Base-by-base conservation (phyloP, 1,140 invertebrate species). In the Varroa destructor region DNA sequence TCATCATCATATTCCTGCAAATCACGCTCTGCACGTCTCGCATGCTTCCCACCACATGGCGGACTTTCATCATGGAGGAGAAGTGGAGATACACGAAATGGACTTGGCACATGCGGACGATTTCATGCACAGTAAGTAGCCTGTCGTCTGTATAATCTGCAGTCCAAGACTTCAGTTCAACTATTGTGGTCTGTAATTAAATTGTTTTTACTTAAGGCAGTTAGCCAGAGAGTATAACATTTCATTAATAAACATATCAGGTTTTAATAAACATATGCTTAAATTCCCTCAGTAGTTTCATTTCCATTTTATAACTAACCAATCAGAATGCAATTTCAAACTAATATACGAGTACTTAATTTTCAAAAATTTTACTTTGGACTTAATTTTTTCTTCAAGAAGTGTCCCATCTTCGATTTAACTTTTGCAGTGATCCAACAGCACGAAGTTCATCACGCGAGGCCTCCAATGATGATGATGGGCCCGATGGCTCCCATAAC, bases 11-110 rank as follows among this genome's bases (percentile, higher is more conserved):
- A 67, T 67, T 36, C 61, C 61, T 2, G 40, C 40, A 36, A 46
- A 46, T n/a, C 61, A 67, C 36, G 61, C 61, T 14, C 40, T 12
- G 3, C 61, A 67, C 46, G 61, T 67, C 40, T 67, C 61, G 10
- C 61, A 67, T 37, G 61, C 61, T 40, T 67, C 61, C 1, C 61
- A 67, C 46, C 61, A 67, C 1, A n/a, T 67, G 61, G 40, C 61
- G 61, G 61, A 67, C 46, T 67, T 67, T 8, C 61, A 67, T 8
- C 61, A 67, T 67, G 61, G 61, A 40, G 61, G 61, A 12, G 61
- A 67, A 40, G 61, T 67, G 40, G 61, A 67, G 37, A 67, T 67
- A 40, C 61, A 67, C 36, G 61, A 67, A 46, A 67, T 67, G 61
- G 61, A 67, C 8, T 43, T 67, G 12, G 61, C 40, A 1, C 61